These are phyloP conservation scores for Cherax destructor DNA, from an alignment of 1,140 invertebrate genomes.

Conservation along the genomic window DNA sequence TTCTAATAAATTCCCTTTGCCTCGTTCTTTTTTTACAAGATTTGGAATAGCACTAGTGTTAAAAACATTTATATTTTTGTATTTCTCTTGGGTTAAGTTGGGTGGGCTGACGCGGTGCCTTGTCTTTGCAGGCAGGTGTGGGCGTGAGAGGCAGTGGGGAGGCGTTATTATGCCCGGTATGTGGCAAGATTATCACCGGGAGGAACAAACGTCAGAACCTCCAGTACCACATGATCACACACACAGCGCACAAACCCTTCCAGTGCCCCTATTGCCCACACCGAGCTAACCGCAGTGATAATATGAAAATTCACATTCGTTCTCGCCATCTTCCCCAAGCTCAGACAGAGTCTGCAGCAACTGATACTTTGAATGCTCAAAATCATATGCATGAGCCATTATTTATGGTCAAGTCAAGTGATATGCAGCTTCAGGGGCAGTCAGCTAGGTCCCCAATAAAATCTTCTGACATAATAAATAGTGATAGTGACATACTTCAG, in stretches of 20 bases:
- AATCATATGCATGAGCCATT: conserved; percentile 5
- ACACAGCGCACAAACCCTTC: conserved; percentile 76
- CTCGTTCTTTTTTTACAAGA: not conserved
- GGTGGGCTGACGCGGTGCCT: conserved; percentile 60
- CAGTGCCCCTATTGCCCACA: conserved; percentile 74
- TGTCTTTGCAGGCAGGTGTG: conserved; percentile 63
- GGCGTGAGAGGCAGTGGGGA: conserved; percentile 56
- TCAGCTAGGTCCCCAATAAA: conserved; percentile 9
- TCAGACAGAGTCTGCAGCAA: not conserved
- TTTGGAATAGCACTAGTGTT: not conserved
- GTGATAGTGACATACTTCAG: not conserved
- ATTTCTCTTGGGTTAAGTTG: not conserved
- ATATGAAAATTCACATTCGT: conserved; percentile 67
- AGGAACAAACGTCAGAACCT: conserved; percentile 74
- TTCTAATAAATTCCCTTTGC: not conserved
- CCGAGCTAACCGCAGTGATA: conserved; percentile 72
- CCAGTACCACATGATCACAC: conserved; percentile 77
- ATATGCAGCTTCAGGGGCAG: not conserved
- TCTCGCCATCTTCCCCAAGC: conserved; percentile 22
- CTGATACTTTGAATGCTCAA: conserved; percentile 10
- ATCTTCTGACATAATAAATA: not conserved
- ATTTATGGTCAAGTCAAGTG: not conserved
- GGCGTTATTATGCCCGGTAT: conserved; percentile 75
- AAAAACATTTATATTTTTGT: not conserved
- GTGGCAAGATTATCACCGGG: conserved; percentile 73